A percentile compares a stretch with the other conserved stretches of the same genome.
These are phyloP conservation scores for Scopus umbretta DNA, from an alignment of 2,113 vertebrate species.

Conservation along the genomic window DNA sequence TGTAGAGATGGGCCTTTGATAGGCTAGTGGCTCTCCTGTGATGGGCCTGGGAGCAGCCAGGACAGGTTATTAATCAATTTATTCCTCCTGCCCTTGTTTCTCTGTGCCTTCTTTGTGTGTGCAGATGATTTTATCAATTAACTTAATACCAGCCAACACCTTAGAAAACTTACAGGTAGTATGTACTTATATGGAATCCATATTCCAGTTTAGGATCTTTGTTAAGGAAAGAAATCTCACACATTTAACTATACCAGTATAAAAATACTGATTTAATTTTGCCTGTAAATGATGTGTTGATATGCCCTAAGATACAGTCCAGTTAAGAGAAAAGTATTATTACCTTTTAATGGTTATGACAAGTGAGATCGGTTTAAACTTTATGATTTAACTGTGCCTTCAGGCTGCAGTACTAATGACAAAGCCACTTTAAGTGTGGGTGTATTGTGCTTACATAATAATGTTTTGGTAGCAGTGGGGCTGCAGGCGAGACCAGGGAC, in stretches of 20 bases:
- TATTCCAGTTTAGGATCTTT: not conserved
- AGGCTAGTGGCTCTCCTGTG: not conserved
- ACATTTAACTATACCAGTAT: not conserved
- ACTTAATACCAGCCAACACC: not conserved
- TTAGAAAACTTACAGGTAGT: not conserved
- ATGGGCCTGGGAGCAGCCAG: too few relatives aligned
- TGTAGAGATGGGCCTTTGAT: not conserved
- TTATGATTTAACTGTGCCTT: not conserved
- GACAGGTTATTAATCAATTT: not conserved
- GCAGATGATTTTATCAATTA: not conserved
- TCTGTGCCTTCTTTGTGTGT: not conserved
- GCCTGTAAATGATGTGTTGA: not conserved
- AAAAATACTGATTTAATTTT: not conserved
- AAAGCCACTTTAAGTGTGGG: not conserved
- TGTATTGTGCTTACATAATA: not conserved
- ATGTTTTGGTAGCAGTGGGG: not conserved
- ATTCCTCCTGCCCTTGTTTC: not conserved
- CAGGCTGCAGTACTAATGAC: not conserved
- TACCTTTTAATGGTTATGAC: not conserved
- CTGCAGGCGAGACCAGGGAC: not conserved
- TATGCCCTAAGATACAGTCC: not conserved
- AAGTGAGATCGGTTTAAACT: not conserved
- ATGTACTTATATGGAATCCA: not conserved
- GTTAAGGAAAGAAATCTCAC: not conserved
- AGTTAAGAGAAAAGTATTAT: not conserved